Conservation (phyloP, 2,113 vertebrate species). For the Caloenas nicobarica region DNA sequence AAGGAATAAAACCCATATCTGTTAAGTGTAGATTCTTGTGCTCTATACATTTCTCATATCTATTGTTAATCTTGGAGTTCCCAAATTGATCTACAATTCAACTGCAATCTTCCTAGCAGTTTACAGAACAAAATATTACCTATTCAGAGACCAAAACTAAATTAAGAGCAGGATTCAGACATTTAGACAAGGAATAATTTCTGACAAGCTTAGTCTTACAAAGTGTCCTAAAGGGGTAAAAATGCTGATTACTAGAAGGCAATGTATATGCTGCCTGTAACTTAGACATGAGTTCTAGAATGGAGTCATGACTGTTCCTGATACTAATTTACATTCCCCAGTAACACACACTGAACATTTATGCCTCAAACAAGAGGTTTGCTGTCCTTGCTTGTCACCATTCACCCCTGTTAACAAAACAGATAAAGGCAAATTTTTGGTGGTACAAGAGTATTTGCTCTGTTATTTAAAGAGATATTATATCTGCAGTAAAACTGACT, state of each 20-base stretch:
- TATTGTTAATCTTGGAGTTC: background rate
- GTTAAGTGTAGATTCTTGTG: background rate
- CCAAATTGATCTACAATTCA: background rate
- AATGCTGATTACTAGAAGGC: background rate
- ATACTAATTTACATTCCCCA: background rate
- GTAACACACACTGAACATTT: background rate
- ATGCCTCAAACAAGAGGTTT: background rate
- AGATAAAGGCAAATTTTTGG: background rate
- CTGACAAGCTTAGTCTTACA: background rate
- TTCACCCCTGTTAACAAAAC: background rate
- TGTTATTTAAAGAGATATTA: background rate
- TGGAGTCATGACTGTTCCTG: background rate
- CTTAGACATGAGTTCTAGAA: background rate
- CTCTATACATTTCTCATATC: background rate
- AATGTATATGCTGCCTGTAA: background rate
- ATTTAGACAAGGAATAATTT: background rate
- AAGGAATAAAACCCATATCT: background rate
- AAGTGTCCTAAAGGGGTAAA: background rate
- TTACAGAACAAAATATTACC: background rate
- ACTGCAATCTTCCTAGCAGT: background rate
- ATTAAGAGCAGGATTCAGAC: background rate
- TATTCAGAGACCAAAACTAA: background rate
- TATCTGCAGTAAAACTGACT: background rate
- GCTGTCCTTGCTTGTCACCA: background rate
- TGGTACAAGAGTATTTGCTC: background rate